Conservation (phyloP, 2,888 invertebrate species). For the Drosophila algonquin region DNA sequence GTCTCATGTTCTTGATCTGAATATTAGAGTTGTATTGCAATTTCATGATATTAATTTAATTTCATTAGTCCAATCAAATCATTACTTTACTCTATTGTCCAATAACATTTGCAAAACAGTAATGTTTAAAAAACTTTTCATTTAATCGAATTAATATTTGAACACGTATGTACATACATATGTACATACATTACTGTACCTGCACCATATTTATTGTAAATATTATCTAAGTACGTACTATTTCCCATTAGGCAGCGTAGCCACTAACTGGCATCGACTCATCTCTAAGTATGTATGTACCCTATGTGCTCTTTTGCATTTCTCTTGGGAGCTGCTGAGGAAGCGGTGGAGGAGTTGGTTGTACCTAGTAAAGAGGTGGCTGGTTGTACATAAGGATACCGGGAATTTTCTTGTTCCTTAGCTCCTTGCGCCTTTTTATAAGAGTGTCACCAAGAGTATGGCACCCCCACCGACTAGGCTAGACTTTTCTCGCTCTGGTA, state of each 20-base stretch:
- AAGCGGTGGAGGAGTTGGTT: neutral
- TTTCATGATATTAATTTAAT: too few relatives aligned
- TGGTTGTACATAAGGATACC: slow-evolving; percentile 33
- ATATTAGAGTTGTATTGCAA: too few relatives aligned
- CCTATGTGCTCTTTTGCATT: slow-evolving; percentile 26
- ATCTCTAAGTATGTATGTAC: slow-evolving; percentile 30
- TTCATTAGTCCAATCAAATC: too few relatives aligned
- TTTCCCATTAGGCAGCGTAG: neutral
- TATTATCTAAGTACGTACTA: neutral
- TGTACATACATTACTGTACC: neutral
- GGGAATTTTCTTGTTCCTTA: slow-evolving; percentile 24
- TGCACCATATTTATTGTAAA: neutral
- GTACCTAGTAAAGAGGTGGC: neutral
- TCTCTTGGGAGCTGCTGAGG: slow-evolving; percentile 19
- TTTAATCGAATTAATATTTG: neutral
- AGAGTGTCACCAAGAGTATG: neutral
- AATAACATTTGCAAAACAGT: too few relatives aligned
- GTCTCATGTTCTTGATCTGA: too few relatives aligned
- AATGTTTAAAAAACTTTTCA: too few relatives aligned
- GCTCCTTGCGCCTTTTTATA: slow-evolving; percentile 18
- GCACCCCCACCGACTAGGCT: neutral
- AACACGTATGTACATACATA: too few relatives aligned
- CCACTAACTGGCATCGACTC: slow-evolving; percentile 14
- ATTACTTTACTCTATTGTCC: too few relatives aligned
- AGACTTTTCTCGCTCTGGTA: neutral